These are phyloP conservation scores for Platycheirus rosarum DNA, from an alignment of 2,888 invertebrate genomes.

Conservation along the genomic window DNA sequence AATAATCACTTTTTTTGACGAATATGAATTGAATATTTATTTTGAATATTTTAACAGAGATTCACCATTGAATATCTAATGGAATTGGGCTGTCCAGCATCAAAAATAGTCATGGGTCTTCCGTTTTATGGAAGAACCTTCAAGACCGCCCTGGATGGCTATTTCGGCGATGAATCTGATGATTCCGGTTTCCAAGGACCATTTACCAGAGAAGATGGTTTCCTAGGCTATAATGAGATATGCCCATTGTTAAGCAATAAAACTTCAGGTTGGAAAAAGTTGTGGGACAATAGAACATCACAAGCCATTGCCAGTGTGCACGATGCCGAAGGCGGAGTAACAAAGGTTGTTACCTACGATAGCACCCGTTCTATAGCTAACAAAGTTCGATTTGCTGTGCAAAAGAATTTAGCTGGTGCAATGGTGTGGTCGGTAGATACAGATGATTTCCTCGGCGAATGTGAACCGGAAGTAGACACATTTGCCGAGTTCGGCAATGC, in stretches of 20 bases:
- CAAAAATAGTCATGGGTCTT: conserved; percentile 91
- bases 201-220: conserved; percentile 90
- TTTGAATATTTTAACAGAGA: conserved; percentile 84
- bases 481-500: conserved; percentile 83
- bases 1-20: background rate
- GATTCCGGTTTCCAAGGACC: conserved; percentile 89
- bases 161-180: conserved; percentile 82
- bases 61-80: conserved; percentile 90
- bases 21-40: too few species aligned
- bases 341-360: conserved; percentile 89
- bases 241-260: conserved; percentile 86
- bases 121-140: conserved; percentile 94
- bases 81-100: conserved; percentile 87
- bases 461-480: conserved; percentile 83
- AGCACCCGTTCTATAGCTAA: conserved; percentile 88
- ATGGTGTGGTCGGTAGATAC: conserved; percentile 96
- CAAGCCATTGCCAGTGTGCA: conserved; percentile 82
- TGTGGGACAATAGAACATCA: conserved; percentile 87
- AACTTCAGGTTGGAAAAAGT: conserved; percentile 86
- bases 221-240: conserved; percentile 94
- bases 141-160: conserved; percentile 80
- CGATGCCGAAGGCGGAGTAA: conserved; percentile 86
- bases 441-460: conserved; percentile 91
- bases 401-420: conserved; percentile 87
- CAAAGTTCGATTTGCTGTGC: conserved; percentile 88